phyloP scores from a whole-genome alignment of 2,888 invertebrate species.

The Caenorhabditis afra region DNA sequence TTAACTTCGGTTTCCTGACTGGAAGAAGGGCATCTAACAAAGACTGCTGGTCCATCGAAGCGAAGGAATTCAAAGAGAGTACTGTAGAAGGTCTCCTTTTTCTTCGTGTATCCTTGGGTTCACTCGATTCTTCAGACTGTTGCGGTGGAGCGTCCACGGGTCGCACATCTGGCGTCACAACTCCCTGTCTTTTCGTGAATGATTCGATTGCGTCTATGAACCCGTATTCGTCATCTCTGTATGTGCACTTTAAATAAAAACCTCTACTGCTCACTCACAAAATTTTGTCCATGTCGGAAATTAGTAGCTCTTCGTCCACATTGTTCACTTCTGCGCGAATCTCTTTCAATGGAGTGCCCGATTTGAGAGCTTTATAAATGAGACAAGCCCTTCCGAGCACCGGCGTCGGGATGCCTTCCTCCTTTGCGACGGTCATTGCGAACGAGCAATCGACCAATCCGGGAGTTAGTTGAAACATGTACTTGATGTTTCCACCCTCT shows the following conservation, averaged over 20 bases:
- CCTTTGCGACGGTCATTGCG: conserved; percentile 85
- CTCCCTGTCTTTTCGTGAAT: conserved; percentile 8
- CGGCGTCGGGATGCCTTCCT: conserved; percentile 83
- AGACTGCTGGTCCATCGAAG: conserved; percentile 13
- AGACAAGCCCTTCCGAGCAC: conserved; percentile 83
- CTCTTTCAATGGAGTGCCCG: conserved; percentile 26
- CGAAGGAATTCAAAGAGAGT: conserved; percentile 9
- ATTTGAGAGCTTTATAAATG: conserved; percentile 45
- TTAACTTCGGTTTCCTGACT: neutral
- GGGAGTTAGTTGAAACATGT: conserved; percentile 82
- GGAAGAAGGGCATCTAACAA: conserved; percentile 31
- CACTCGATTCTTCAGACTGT: neutral
- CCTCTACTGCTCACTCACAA: conserved; percentile 2
- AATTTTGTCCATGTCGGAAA: conserved; percentile 31
- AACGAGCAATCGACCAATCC: conserved; percentile 85
- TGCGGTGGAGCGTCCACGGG: neutral
- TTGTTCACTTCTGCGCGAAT: conserved; percentile 24
- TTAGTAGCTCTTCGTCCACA: conserved; percentile 11
- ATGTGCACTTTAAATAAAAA: neutral
- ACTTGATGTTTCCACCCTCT: conserved; percentile 38
- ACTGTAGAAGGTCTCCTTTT: neutral
- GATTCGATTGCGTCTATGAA: conserved; percentile 17
- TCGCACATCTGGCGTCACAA: neutral
- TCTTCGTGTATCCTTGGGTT: too few relatives aligned
- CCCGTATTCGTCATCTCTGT: conserved; percentile 13